Conservation (phyloP, 2,113 vertebrate species). For the Synodontis membranacea region DNA sequence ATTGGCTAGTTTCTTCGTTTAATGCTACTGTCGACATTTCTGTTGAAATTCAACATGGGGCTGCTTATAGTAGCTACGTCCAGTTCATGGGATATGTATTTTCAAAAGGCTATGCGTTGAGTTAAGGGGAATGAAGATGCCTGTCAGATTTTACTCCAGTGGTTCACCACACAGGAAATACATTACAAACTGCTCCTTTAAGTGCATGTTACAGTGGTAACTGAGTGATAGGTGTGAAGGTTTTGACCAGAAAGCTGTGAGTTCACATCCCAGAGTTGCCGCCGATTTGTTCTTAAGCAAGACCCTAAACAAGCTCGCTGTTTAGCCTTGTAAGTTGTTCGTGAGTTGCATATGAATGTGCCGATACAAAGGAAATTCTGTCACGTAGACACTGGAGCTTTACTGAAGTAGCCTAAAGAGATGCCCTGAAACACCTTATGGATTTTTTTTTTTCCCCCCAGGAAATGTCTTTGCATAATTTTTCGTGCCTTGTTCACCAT, state of each 20-base stretch:
- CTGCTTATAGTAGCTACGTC: too few species aligned
- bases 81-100: not conserved
- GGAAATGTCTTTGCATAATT: not conserved
- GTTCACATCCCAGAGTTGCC: conserved; percentile 13
- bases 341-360: not conserved
- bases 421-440: not conserved
- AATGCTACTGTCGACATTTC: not conserved
- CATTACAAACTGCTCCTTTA: conserved; percentile 7
- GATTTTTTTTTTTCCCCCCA: not conserved
- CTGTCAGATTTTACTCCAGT: not conserved
- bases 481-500: not conserved
- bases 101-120: not conserved
- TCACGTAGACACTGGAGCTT: not conserved
- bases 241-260: conserved; percentile 8
- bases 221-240: not conserved
- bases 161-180: not conserved
- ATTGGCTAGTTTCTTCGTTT: not conserved
- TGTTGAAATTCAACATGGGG: not conserved
- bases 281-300: not conserved
- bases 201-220: not conserved
- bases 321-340: not conserved
- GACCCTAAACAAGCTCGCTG: not conserved
- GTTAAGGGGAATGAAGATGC: not conserved
- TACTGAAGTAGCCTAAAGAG: not conserved
- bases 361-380: not conserved